Conservation (phyloP, 2,888 invertebrate genomes). For the Spialia ferax region DNA sequence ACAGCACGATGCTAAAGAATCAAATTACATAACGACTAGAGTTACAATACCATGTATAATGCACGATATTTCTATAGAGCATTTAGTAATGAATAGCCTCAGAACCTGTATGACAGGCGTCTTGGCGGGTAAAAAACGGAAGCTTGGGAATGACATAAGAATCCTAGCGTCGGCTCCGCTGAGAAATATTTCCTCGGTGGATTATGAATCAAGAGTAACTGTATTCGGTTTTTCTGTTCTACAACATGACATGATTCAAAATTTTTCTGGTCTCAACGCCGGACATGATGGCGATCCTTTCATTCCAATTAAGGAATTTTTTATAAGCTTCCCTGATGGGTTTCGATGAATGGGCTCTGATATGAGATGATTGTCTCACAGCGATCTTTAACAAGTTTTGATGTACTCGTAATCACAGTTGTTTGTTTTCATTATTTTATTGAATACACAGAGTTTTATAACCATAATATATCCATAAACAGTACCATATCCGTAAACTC, state of each 20-base stretch:
- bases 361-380: not conserved
- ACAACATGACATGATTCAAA: constrained; percentile 30
- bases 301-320: constrained; percentile 35
- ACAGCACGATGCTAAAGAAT: constrained; percentile 68
- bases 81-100: constrained; percentile 42
- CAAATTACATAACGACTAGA: constrained; percentile 59
- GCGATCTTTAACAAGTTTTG: no score
- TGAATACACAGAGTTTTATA: no score
- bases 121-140: constrained; percentile 44
- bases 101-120: constrained; percentile 46
- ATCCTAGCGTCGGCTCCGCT: constrained; percentile 43
- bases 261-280: constrained; percentile 21
- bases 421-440: no score
- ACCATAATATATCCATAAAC: no score
- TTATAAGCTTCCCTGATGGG: not conserved
- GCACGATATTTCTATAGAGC: constrained; percentile 42
- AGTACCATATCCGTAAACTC: no score
- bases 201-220: constrained; percentile 38
- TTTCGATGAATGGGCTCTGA: not conserved
- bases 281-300: constrained; percentile 20
- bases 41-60: constrained; percentile 28
- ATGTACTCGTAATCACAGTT: no score
- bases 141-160: constrained; percentile 50
- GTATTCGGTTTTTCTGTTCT: constrained; percentile 31
- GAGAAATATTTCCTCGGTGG: constrained; percentile 41